These are phyloP conservation scores for Oenanthe oenanthe DNA, from an alignment of 2,113 vertebrate genomes.

Conservation along the genomic window DNA sequence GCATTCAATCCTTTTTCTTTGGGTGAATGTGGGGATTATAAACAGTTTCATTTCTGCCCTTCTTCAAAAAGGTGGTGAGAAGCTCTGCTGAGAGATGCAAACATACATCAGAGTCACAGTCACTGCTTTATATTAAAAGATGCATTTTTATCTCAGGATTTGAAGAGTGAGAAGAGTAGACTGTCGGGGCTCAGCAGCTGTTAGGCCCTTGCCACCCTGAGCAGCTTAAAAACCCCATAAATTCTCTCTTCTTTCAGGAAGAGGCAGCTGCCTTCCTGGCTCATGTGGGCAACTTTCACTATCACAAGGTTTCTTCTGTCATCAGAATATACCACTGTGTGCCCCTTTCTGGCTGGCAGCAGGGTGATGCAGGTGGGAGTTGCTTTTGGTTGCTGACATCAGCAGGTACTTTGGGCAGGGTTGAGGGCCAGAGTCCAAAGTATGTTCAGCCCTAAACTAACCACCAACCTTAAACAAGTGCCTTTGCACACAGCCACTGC, in stretches of 20 bases:
- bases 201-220: background rate
- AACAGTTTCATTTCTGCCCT: background rate
- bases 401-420: background rate
- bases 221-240: background rate
- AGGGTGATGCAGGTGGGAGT: background rate
- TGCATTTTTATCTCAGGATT: background rate
- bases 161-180: background rate
- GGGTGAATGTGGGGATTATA: background rate
- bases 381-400: fast-evolving
- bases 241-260: background rate
- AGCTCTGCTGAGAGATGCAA: background rate
- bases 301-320: background rate
- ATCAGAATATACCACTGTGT: background rate
- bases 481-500: background rate
- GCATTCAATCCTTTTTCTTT: fast-evolving
- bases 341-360: fast-evolving
- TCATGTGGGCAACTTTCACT: background rate
- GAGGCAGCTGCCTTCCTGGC: background rate
- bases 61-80: background rate
- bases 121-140: background rate
- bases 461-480: too few species aligned
- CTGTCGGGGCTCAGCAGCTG: background rate
- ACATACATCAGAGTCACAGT: background rate
- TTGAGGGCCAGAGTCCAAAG: background rate
- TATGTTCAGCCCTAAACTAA: background rate